These are phyloP conservation scores for Poeciliopsis infans DNA, from an alignment of 2,797 vertebrate species.

Conservation along the genomic window DNA sequence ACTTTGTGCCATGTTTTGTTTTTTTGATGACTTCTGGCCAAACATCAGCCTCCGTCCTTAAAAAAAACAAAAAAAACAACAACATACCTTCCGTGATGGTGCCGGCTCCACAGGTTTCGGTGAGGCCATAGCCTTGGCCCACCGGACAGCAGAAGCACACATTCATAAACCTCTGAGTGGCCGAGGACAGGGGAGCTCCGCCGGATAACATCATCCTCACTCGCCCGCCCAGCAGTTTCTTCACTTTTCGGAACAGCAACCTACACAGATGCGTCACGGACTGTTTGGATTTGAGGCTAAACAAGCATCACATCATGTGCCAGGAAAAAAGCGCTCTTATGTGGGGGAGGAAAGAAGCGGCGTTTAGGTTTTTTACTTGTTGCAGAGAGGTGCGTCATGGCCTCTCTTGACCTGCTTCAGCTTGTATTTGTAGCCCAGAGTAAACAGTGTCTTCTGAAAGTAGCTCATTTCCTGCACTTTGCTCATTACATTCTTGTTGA, in stretches of 20 bases:
- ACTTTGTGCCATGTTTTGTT: background rate
- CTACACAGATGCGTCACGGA: constrained; percentile 65
- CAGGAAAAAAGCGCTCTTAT: background rate
- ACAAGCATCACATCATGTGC: background rate
- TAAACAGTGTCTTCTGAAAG: constrained; percentile 94
- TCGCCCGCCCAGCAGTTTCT: constrained; percentile 90
- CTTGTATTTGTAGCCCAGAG: constrained; percentile 95
- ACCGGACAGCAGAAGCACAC: constrained; percentile 98
- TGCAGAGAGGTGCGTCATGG: constrained; percentile 96
- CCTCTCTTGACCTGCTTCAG: constrained; percentile 94
- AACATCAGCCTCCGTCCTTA: background rate
- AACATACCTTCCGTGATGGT: constrained; percentile 93
- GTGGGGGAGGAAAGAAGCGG: background rate
- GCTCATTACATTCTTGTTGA: constrained; percentile 98
- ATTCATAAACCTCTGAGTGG: constrained; percentile 97
- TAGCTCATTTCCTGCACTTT: constrained; percentile 98
- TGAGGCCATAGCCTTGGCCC: constrained; percentile 96
- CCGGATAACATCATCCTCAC: constrained; percentile 97
- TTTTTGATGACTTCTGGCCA: background rate
- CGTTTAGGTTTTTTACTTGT: constrained; percentile 84
- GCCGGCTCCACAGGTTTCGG: constrained; percentile 96
- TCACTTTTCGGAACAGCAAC: constrained; percentile 92
- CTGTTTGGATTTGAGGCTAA: background rate
- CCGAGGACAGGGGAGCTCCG: constrained; percentile 92
- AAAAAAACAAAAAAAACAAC: too few relatives aligned